Evolutionary conservation across 2,888 invertebrate genomes (phyloP), one percentile per base, ranked within the genome.

Genomic region (Encarsia formosa): DNA sequence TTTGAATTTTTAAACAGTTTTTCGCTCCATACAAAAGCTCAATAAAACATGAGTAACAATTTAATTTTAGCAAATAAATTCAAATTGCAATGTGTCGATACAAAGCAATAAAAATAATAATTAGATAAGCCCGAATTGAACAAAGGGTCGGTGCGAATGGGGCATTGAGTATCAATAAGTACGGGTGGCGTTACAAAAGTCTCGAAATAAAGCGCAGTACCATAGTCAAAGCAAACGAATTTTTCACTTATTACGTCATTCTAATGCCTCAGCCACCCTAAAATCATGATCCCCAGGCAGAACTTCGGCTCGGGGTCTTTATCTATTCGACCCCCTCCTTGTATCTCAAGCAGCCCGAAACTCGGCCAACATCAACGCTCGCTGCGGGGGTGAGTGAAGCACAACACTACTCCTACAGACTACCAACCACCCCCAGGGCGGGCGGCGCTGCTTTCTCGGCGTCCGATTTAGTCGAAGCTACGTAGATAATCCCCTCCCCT

Each of bases 241-340:
- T 51, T 54, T 51, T 51, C 51, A 55, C 55, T 55, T 55, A 55
- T 55, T 55, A 55, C 55, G 55, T 55, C 55, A 55, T 55, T 51
- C 48, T 46, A 39, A 20, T 41, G 48, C 39, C 26, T 13, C 44
- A 41, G 51, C 37, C 44, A 55, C 55, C 55, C 55, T 55, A 55
- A 55, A 55, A 55, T 55, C 55, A 55, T 55, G 55, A 55, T 51
- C 51, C 55, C 51, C 48, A 35, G 34, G 19, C 46, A 24, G 47
- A 34, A 22, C 11, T 35, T 35, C 47, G 32, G n/a, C 26, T 24
- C 15, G n/a, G n/a, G 13, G 34, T 22, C 38, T 38, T 23, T 34
- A 38, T 44, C 39, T 16, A n/a, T 16, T 11, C 13, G 8, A 8
- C 24, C n/a, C 32, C 29, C 49, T 11, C 31, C 15, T 22, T 26